Base-by-base conservation (phyloP, 1,140 invertebrate genomes). In the Charaxes varanes region DNA sequence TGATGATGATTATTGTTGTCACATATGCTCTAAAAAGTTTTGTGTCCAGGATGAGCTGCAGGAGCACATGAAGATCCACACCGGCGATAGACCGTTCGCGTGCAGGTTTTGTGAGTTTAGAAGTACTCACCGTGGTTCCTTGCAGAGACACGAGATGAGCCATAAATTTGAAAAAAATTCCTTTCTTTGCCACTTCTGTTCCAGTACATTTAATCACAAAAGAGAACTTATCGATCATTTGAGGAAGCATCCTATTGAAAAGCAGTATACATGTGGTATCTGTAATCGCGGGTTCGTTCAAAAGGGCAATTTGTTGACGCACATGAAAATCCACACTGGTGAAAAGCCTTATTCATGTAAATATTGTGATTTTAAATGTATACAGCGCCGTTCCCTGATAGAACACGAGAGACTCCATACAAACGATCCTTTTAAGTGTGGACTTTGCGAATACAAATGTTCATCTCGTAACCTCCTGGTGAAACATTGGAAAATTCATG, bases 401-500 rank as follows among this genome's bases (percentile, higher is more conserved):
- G n/a, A n/a, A n/a, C n/a, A n/a, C n/a, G n/a, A n/a, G n/a, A n/a
- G n/a, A n/a, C n/a, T n/a, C n/a, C n/a, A n/a, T n/a, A n/a, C n/a
- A n/a, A n/a, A 7, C 4, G 24, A 27, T 11, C 24, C 24, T 3
- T 27, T 27, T 6, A 1, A 4, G 2, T 27, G 24, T 13, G 7
- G 14, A 12, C 4, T 27, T 5, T 27, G 24, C 24, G 18, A 12
- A 5, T 19, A 19, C 12, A 34, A 21, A 30, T 30, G 27, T 35
- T 34, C 30, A 18, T 14, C 15, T 21, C 5, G 7, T 19, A 31
- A 36, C 18, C 26, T 38, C 8, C 30, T 45, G 7, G 19, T 8
- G n/a, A n/a, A n/a, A n/a, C n/a, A n/a, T n/a, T n/a, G n/a, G n/a
- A n/a, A n/a, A n/a, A n/a, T n/a, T n/a, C n/a, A n/a, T n/a, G n/a